These are phyloP conservation scores for Clarias platycephalus DNA, from an alignment of 2,797 vertebrate species.

Conservation along the genomic window DNA sequence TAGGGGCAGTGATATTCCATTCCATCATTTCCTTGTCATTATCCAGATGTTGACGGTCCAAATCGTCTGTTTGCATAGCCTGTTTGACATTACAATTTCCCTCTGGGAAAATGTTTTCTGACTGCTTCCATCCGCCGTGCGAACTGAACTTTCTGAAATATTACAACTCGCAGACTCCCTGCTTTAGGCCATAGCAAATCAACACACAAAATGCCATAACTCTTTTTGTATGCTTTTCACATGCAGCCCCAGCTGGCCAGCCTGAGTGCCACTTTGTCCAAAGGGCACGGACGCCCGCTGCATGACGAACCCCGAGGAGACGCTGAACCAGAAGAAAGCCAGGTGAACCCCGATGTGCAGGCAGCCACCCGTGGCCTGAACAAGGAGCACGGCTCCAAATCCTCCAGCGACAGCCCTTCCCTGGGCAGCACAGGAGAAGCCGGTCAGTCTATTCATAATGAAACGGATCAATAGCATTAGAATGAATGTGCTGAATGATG, in stretches of 20 bases:
- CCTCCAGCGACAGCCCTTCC: conserved; percentile 80
- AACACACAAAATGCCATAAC: background rate
- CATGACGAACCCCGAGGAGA: conserved; percentile 63
- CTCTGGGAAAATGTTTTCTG: too few species aligned
- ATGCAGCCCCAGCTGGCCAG: conserved; percentile 74
- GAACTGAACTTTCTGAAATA: too few species aligned
- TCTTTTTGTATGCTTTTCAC: background rate
- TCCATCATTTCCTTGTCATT: background rate
- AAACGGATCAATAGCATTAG: conserved; percentile 4
- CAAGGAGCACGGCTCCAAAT: conserved; percentile 68
- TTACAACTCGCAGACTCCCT: background rate
- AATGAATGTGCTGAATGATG: background rate
- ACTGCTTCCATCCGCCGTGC: too few species aligned
- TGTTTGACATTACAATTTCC: background rate
- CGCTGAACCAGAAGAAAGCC: conserved; percentile 52
- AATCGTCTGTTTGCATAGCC: background rate
- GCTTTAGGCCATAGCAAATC: background rate
- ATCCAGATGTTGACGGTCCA: background rate
- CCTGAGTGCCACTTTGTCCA: conserved; percentile 69
- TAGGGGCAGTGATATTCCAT: too few species aligned
- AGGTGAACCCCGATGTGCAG: conserved; percentile 32
- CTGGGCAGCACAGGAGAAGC: conserved; percentile 76
- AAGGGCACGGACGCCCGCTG: conserved; percentile 59
- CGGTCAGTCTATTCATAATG: conserved; percentile 59
- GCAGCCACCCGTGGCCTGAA: conserved; percentile 24